Base-by-base conservation (phyloP, 2,113 vertebrate genomes). In the Lepidothrix coronata region DNA sequence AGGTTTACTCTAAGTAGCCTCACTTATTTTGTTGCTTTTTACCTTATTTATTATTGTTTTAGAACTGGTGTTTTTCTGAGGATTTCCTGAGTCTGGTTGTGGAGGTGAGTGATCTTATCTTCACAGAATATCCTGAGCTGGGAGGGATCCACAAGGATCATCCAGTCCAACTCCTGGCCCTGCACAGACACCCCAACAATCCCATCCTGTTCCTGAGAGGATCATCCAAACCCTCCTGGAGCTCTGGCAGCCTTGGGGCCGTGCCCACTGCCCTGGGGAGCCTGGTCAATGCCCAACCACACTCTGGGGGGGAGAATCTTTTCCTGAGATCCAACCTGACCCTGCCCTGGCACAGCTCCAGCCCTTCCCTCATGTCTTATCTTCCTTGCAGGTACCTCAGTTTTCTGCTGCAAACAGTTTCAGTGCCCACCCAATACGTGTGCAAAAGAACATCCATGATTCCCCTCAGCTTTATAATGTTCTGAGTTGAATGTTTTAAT, bases 391-490 rank as follows among this genome's bases (percentile, higher is more conserved):
- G 49, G 20, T 19, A 49, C 9, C 67, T 21, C 17, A 4, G 49
- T 39, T 20, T 13, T 16, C 57, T 49, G 62, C 39, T 41, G 55
- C 51, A 22, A 19, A 27, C 13, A 9, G 17, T 67, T 57, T 27
- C 61, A 20, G 4, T 75, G 73, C 12, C 73, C n/a, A 58, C 12
- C 35, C 4, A n/a, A 28, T 7, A 1, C 19, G 4, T 4, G 43
- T 1, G 1, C 71, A 48, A 20, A 49, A 39, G 22, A 67, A 82
- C 11, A 23, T 2, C 1, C 0, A 3, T 12, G 6, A 17, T 57
- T 77, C 41, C 12, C 13, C 25, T 70, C 51, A 65, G 8, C 44
- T 43, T 44, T 9, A 22, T 5, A 13, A 35, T 16, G 11, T 28
- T n/a, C 18, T 0, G 3, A 49, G 59, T 43, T 30, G 41, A 52